Percentiles rank a stretch among this genome's conserved stretches.
phyloP scores from a whole-genome alignment of 2,888 invertebrate species.

The Serripes groenlandicus region DNA sequence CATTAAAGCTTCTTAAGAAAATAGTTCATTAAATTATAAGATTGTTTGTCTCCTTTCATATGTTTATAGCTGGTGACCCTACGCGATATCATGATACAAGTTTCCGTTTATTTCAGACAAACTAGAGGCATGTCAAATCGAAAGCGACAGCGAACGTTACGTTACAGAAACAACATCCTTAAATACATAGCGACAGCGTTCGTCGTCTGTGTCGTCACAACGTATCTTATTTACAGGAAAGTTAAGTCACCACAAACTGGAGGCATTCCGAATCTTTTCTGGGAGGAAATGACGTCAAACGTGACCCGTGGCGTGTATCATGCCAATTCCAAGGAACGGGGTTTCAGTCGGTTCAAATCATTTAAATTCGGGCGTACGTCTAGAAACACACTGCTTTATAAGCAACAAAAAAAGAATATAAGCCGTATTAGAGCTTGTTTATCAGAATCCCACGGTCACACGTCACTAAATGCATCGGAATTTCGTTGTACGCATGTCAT shows the following conservation, averaged over 20 bases:
- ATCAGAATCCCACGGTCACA: not conserved
- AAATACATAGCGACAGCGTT: not conserved
- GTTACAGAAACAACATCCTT: not conserved
- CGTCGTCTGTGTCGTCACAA: not conserved
- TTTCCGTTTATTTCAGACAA: not conserved
- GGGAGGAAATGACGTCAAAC: constrained; percentile 27
- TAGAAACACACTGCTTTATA: not conserved
- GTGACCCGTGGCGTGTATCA: constrained; percentile 1
- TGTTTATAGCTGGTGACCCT: too few species aligned
- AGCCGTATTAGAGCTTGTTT: not conserved
- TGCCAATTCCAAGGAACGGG: not conserved
- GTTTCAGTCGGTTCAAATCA: not conserved
- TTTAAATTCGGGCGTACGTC: not conserved
- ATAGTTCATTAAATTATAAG: too few species aligned
- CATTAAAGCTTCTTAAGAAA: too few species aligned
- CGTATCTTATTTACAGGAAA: constrained; percentile 10
- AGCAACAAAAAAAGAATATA: not conserved
- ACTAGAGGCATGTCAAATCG: not conserved
- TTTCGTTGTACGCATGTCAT: constrained; percentile 15
- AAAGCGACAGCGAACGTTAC: not conserved
- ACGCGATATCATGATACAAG: not conserved
- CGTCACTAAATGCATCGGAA: not conserved
- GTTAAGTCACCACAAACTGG: not conserved
- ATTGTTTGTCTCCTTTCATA: too few species aligned
- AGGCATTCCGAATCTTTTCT: constrained; percentile 7